Evolutionary conservation across 2,797 vertebrate genomes (phyloP).

Genomic region (Anabacerthia variegaticeps): DNA sequence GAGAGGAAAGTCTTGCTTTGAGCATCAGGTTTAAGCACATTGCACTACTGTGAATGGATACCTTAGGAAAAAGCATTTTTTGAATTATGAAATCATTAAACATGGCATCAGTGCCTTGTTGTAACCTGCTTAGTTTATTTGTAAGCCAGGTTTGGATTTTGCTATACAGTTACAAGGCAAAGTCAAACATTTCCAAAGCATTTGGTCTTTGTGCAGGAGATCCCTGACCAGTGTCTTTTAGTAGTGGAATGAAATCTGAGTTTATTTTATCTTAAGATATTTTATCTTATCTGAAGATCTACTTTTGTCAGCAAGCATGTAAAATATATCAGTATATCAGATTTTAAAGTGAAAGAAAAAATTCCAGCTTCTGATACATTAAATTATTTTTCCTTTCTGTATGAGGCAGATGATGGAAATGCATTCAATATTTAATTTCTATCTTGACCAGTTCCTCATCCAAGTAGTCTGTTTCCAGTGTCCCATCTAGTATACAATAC

Average conservation of each 20-base stretch:
- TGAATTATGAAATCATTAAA: background rate
- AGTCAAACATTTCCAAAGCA: background rate
- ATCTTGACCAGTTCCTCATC: background rate
- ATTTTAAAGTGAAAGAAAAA: background rate
- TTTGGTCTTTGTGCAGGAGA: background rate
- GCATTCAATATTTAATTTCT: background rate
- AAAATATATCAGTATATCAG: background rate
- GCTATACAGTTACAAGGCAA: background rate
- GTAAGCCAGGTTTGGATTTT: background rate
- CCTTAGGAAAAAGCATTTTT: background rate
- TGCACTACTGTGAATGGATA: background rate
- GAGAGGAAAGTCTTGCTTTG: background rate
- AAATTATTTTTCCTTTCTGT: fast-evolving
- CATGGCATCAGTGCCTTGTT: fast-evolving
- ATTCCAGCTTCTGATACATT: background rate
- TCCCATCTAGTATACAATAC: background rate
- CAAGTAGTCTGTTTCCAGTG: background rate
- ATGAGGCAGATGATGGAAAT: background rate
- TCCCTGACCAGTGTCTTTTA: background rate
- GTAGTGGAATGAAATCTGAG: background rate
- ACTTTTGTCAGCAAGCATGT: background rate
- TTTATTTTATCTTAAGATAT: background rate
- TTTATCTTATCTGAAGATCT: background rate
- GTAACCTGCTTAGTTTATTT: background rate
- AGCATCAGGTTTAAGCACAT: background rate